Base-by-base conservation (phyloP, 2,113 vertebrate species). In the Centropristis striata region DNA sequence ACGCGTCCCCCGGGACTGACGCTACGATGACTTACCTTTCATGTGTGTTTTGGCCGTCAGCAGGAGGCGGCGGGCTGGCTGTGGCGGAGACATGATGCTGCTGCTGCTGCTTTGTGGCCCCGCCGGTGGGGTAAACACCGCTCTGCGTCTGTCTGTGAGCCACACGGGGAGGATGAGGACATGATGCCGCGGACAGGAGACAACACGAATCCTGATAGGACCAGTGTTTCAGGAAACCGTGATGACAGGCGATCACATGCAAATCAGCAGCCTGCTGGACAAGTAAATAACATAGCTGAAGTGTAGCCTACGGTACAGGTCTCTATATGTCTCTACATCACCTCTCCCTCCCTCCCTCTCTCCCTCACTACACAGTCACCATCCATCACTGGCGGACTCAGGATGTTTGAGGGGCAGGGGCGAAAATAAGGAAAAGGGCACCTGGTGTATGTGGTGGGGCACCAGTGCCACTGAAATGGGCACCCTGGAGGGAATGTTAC, bases 91-190 rank as follows among this genome's bases (percentile, higher is more conserved):
- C 57, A 73, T 61, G 57, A 13, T 20, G 14, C 15, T 44, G 42
- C 42, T 32, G 68, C 39, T 58, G 42, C 54, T n/a, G 69, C 54
- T n/a, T 54, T 41, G 21, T 9, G 11, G 27, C 28, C 66, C 61
- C 61, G 11, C 60, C 51, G 72, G 11, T 3, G 46, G 36, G 14
- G 11, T 50, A 10, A 18, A 13, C 50, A 4, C 21, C 49, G 8
- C 15, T 20, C 60, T 18, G 54, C 39, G 49, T 36, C 49, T 9
- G 50, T 18, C 20, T 36, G 72, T 2, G 37, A 8, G 41, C 39
- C 50, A 1, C 72, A 14, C 57, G 1, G 49, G 6, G 39, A 36
- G 20, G 39, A 23, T 7, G 49, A 25, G 49, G 50, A 55, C 60
- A 65, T 44, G 54, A 8, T 28, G 47, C 27, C 4, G 28, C 18